These are phyloP conservation scores for Allobates femoralis DNA, from an alignment of 2,797 vertebrate species.

Conservation along the genomic window DNA sequence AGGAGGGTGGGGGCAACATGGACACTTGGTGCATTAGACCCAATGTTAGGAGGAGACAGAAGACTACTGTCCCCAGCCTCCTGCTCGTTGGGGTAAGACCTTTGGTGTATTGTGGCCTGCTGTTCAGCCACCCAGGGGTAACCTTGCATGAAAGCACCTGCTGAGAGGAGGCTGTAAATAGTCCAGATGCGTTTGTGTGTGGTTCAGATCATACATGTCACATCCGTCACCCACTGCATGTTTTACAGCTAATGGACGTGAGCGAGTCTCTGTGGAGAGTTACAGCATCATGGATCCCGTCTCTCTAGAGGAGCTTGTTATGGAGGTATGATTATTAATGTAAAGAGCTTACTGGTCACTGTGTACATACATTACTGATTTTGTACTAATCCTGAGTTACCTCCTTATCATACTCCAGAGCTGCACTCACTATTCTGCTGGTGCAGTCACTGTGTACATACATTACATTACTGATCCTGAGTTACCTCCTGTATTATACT, in stretches of 20 bases:
- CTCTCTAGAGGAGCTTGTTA: constrained; percentile 86
- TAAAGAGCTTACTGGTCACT: too few relatives aligned
- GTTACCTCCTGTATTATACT: too few relatives aligned
- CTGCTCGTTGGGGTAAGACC: constrained; percentile 13
- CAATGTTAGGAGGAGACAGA: constrained; percentile 43
- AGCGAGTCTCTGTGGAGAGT: constrained; percentile 90
- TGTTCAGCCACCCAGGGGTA: constrained; percentile 18
- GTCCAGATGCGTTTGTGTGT: not conserved
- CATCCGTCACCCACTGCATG: not conserved
- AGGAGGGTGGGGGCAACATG: constrained; percentile 49
- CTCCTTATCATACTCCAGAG: too few relatives aligned
- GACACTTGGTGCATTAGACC: constrained; percentile 43
- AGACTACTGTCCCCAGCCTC: constrained; percentile 43
- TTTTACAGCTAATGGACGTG: constrained; percentile 89
- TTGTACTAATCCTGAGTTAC: too few relatives aligned
- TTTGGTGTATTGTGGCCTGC: constrained; percentile 48
- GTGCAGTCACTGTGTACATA: too few relatives aligned
- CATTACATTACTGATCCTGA: too few relatives aligned
- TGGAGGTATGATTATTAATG: constrained; percentile 80
- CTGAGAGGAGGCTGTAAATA: not conserved
- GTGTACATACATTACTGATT: too few relatives aligned
- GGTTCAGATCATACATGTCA: not conserved
- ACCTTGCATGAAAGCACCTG: constrained; percentile 42
- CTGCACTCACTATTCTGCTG: too few relatives aligned
- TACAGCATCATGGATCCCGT: constrained; percentile 91